Evolutionary conservation across 2,888 invertebrate species (phyloP), one percentile per base, ranked within the genome.

Genomic region (Drosophila affinis): DNA sequence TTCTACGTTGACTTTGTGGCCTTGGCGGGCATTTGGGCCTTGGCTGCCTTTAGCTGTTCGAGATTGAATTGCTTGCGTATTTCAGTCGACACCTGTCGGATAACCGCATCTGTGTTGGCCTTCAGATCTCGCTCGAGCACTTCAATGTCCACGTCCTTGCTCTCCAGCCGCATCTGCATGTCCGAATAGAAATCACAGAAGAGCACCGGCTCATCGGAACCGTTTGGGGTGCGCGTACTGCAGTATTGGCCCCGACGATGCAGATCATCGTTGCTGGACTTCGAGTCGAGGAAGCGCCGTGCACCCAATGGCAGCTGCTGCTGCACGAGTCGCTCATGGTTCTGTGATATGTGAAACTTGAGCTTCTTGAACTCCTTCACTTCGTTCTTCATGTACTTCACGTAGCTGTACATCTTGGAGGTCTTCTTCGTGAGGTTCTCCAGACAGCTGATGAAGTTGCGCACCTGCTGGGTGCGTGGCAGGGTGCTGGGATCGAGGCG

Each of bases 161-260:
- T 91, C 68, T 91, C 91, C 34, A 92, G 76, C 21, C 91, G 90
- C 90, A 92, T 91, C 78, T 92, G 92, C 67, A 92, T 81, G 49
- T 92, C 92, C 1, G 92, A 91, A 48, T 91, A 91, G 67, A 92
- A 92, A 86, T 92, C 92, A 72, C 92, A 92, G 72, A 91, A 91
- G 9, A 92, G 72, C 24, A 92, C 90, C 0, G 92, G 91, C 69
- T 91, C 91, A 29, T 91, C 91, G 10, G 89, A 88, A 0, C 89
- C 90, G 2, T 84, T 85, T 2, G 90, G 79, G 1, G 90, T 91
- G 1, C 91, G 86, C 3, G 91, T 91, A 48, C 91, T 91, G 55
- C 92, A 92, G 62, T 92, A 92, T 63, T 92, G 92, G 1, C 91
- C 91, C 3, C 92, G 91, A 52, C 91, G 84, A 14, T 90, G 73